A percentile compares a stretch with the other conserved stretches of the same genome.
Evolutionary conservation across 2,113 vertebrate genomes (phyloP).

Genomic region (Thamnaconus septentrionalis): DNA sequence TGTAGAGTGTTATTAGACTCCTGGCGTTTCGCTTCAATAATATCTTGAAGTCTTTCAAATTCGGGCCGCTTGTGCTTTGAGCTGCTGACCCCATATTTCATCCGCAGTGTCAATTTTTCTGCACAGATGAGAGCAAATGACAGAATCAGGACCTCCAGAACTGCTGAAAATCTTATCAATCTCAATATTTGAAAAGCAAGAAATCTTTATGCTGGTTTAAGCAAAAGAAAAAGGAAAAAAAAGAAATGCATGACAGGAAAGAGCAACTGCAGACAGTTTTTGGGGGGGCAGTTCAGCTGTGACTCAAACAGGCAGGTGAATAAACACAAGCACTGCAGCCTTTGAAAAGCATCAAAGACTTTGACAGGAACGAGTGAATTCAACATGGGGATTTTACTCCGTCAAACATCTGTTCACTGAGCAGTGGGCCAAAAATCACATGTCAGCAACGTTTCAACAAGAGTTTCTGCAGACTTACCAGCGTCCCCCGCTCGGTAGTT

Average conservation of each 20-base stretch:
- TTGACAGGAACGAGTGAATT: conserved; percentile 31
- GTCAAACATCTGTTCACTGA: conserved; percentile 46
- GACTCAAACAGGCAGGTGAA: conserved; percentile 52
- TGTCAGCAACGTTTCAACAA: conserved; percentile 16
- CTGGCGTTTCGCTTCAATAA: conserved; percentile 80
- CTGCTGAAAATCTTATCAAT: conserved; percentile 38
- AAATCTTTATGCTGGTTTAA: conserved; percentile 53
- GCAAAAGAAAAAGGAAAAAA: conserved; percentile 23
- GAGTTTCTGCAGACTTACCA: conserved; percentile 69
- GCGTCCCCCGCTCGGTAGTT: conserved; percentile 54
- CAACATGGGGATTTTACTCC: conserved; percentile 19
- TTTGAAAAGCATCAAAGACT: conserved; percentile 46
- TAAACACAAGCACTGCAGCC: conserved; percentile 43
- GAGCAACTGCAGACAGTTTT: conserved; percentile 6
- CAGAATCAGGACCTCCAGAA: conserved; percentile 43
- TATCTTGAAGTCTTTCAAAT: conserved; percentile 78
- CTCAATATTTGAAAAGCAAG: conserved; percentile 35
- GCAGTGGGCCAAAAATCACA: conserved; percentile 24
- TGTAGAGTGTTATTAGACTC: conserved; percentile 76
- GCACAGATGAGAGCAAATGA: conserved; percentile 55
- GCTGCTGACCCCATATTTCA: conserved; percentile 76
- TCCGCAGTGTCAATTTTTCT: conserved; percentile 74
- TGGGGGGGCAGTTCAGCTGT: conserved; percentile 45
- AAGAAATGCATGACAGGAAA: conserved; percentile 10
- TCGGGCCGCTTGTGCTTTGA: conserved; percentile 82